Evolutionary conservation across 2,113 vertebrate species (phyloP), one percentile per base, ranked within the genome.

Genomic region (Taurulus bubalis): DNA sequence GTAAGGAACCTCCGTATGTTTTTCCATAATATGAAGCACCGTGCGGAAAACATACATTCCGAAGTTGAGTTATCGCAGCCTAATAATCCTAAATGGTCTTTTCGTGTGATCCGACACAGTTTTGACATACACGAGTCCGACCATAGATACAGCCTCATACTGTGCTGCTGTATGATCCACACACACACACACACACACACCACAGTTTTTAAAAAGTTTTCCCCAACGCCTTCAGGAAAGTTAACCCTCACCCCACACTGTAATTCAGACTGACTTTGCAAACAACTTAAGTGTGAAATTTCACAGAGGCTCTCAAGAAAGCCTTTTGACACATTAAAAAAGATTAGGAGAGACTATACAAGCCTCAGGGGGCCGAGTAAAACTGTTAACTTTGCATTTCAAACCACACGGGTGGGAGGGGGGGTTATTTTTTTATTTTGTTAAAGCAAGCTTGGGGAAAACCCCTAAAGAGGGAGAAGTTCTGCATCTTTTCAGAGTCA

Each of bases 321-420:
- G 91, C 85, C 85, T 93, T 94, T 91, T 93, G 93, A 94, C 93
- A 94, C 92, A 93, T 95, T 94, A 92, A 91, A 94, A 91, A 89
- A 95, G 94, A 94, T 94, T 93, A 94, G 91, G 93, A 95, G 91
- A 89, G 89, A 94, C 91, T 91, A 89, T 87, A 88, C 89, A 83
- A 77, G 88, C 92, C 94, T 92, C 75, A 75, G 76, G 91, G 84
- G 80, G 90, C 78, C 72, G 76, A 86, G 83, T 83, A 90, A 94
- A 94, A 94, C 92, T 94, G 94, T 93, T 93, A 92, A 94, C 90
- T 95, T 93, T 94, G 93, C 94, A 94, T 93, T 94, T 91, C 86
- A 93, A 93, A 90, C 88, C 86, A 79, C 78, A 8, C 90, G 90
- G 82, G 86, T 80, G 81, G 86, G 53, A 22, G 82, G 82, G 82